Evolutionary conservation across 2,888 invertebrate species (phyloP).

Genomic region (Cheilosia variabilis): DNA sequence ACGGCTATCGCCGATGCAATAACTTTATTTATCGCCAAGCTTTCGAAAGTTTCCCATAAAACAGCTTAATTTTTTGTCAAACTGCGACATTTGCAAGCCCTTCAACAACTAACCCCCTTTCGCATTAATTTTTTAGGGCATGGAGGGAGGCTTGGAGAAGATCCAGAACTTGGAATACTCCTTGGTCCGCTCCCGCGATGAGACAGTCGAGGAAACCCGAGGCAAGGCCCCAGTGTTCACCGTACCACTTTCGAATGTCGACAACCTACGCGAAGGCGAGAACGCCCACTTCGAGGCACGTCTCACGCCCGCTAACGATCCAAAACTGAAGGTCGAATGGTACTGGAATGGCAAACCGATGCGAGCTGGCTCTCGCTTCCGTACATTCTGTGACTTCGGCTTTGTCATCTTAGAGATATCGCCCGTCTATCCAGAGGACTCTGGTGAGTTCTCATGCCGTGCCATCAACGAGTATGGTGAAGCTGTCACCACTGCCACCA

Average conservation of each 20-base stretch:
- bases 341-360: constrained; percentile 96
- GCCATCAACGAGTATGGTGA: constrained; percentile 95
- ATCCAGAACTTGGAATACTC: constrained; percentile 96
- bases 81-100: too few relatives aligned
- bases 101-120: too few relatives aligned
- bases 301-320: constrained; percentile 94
- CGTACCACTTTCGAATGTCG: constrained; percentile 93
- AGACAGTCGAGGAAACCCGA: constrained; percentile 89
- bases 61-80: too few relatives aligned
- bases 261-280: constrained; percentile 94
- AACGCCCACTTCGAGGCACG: constrained; percentile 96
- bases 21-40: too few relatives aligned
- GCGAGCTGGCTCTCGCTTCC: constrained; percentile 95
- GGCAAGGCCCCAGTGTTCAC: constrained; percentile 96
- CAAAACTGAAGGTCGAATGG: constrained; percentile 96
- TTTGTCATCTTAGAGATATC: constrained; percentile 98
- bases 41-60: too few relatives aligned
- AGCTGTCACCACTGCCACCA: constrained; percentile 94
- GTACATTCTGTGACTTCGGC: constrained; percentile 99
- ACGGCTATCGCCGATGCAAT: too few relatives aligned
- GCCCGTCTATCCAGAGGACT: constrained; percentile 98
- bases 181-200: constrained; percentile 90
- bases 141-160: constrained; percentile 97
- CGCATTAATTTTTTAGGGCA: constrained; percentile 86
- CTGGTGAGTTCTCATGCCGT: constrained; percentile 95